Evolutionary conservation across 2,113 vertebrate species (phyloP), one percentile per base, ranked within the genome.

Genomic region (Cyanoramphus novaezelandiae): DNA sequence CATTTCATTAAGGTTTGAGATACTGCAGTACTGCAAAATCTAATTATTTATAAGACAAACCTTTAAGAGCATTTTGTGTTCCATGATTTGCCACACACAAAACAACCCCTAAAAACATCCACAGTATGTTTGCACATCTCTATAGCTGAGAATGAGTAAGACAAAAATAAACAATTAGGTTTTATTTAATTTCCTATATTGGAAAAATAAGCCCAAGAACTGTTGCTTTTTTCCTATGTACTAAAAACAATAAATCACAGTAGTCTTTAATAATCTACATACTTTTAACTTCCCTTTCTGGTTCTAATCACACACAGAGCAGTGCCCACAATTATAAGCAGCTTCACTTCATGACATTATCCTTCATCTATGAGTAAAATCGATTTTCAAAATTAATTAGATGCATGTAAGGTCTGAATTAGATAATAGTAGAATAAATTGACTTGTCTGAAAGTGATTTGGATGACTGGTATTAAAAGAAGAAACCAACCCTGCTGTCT

Each of bases 321-420:
- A 11, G 17, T 49, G 76, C 50, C 20, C 6, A 2, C 76, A 39
- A 77, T 81, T 85, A 64, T 46, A 67, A 28, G 33, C 41, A 76
- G 23, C 35, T 88, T 91, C 69, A 41, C 37, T 80, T 90, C 24
- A 44, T 78, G 35, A 39, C 44, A 31, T 76, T 82, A 44, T 71
- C 33, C 59, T 88, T 75, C 72, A 86, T 96, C 47, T 82, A 20
- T 62, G 62, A 81, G 60, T 46, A 93, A 85, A 92, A 93, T 88
- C 1, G 17, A 92, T 95, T 90, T 92, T 90, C 70, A 62, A 41
- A 88, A 57, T 72, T 47, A 80, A 86, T 92, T 88, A 90, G 65
- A 50, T 78, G 63, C 50, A 11, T 44, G 78, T 60, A 84, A 72
- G 49, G 25, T 62, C 29, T 74, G 62, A 88, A 85, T 83, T 93